Base-by-base conservation (phyloP, 2,888 invertebrate species). In the Hyposoter dolosus region DNA sequence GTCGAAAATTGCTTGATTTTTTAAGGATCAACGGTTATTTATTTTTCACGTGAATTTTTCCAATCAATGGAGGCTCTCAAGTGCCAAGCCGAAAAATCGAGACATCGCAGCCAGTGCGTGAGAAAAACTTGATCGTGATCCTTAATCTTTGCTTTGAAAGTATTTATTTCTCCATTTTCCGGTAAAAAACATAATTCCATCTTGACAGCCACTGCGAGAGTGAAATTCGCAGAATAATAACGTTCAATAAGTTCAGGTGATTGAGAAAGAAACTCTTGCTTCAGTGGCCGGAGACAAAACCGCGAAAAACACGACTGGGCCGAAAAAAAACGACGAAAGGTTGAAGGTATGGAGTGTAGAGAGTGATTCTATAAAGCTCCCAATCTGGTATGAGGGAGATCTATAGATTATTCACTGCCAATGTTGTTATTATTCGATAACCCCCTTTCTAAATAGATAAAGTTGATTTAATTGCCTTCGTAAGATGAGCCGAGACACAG, bases 361-460 rank as follows among this genome's bases (percentile, higher is more conserved):
- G 28, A 60, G 78, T 81, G 83, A 86, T 83, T 83, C 85, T 86
- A 83, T 83, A 74, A 60, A 60, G 23, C 83, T 81, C 74, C 74
- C 77, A 81, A 68, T 68, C 28, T 53, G 63, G 19, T 45, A 82
- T 82, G 65, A n/a, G 65, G 76, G 56, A 82, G 87, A 82, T 84
- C 78, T 88, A 75, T 82, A 90, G 90, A 91, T 91, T 90, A 90
- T 91, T 90, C 92, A 93, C 92, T 93, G 93, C 93, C 93, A 93
- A 90, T 91, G 88, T 91, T 89, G 86, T 91, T 91, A 88, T 88
- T 89, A 88, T 88, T 89, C 88, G 83, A 88, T 89, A 75, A 86
- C 81, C 23, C 76, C 71, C 50, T 40, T 82, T 77, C 83, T 81
- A 47, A 76, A 84, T 81, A 66, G 83, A 69, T 35, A 23, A 74